These are phyloP conservation scores for Enteromius argenteus DNA, from an alignment of 2,797 vertebrate species.

Conservation along the genomic window DNA sequence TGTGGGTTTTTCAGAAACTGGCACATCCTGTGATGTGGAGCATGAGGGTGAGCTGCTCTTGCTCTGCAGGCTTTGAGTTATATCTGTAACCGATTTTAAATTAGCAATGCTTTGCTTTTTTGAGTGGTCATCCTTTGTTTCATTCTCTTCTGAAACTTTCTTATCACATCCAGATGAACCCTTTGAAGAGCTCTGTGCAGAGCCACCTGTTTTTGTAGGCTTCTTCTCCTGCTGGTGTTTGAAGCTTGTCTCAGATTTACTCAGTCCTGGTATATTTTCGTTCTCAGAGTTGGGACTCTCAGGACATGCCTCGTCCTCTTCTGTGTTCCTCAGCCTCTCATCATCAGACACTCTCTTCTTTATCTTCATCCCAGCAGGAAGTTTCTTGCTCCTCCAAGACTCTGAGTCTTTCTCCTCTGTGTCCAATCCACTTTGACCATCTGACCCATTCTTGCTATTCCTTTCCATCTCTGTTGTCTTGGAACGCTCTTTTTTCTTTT, in stretches of 20 bases:
- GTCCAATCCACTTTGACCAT: slow-evolving; percentile 45
- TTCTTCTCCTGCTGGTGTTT: slow-evolving; percentile 22
- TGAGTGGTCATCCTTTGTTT: neutral
- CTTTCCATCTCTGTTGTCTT: slow-evolving; percentile 42
- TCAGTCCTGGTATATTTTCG: neutral
- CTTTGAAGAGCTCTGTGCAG: slow-evolving; percentile 12
- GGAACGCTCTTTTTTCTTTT: neutral
- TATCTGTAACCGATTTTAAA: slow-evolving; percentile 15
- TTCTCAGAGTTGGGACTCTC: slow-evolving; percentile 16
- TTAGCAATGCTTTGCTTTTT: slow-evolving; percentile 26
- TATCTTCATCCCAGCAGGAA: slow-evolving; percentile 72
- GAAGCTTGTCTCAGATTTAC: neutral
- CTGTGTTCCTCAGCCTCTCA: slow-evolving; percentile 61
- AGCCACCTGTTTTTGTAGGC: neutral
- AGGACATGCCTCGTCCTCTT: slow-evolving; percentile 10
- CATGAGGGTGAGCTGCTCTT: neutral
- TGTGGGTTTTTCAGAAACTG: slow-evolving; percentile 32
- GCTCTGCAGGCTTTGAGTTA: slow-evolving; percentile 4
- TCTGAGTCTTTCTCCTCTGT: slow-evolving; percentile 60
- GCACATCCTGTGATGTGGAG: slow-evolving; percentile 23
- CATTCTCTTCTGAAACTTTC: neutral
- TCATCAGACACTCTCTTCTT: slow-evolving; percentile 72
- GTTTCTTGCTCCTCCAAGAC: slow-evolving; percentile 66
- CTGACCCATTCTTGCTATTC: neutral
- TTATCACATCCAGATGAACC: neutral